These are phyloP conservation scores for Polypedilum vanderplanki DNA, from an alignment of 1,140 invertebrate genomes.

Conservation along the genomic window DNA sequence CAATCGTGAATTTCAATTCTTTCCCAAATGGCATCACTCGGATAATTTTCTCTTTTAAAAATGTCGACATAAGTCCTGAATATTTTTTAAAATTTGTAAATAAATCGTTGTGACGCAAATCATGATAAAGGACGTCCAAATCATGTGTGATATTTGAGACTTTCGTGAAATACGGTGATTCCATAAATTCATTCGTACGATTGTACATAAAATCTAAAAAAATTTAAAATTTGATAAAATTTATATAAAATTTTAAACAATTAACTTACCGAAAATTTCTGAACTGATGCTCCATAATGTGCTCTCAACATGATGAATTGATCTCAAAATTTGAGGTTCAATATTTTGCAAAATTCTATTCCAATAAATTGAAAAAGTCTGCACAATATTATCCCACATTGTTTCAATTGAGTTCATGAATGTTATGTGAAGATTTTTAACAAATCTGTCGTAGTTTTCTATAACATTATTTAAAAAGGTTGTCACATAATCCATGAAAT, in stretches of 20 bases:
- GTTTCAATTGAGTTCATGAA: constrained; percentile 67
- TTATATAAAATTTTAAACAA: background rate
- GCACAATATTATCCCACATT: constrained; percentile 57
- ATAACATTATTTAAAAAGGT: constrained; percentile 58
- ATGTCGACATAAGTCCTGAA: constrained; percentile 54
- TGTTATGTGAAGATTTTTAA: constrained; percentile 67
- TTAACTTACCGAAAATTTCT: constrained; percentile 51
- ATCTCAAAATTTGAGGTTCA: constrained; percentile 67
- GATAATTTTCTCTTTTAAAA: constrained; percentile 66
- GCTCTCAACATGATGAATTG: constrained; percentile 66
- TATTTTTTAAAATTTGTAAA: constrained; percentile 71
- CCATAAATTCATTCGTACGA: constrained; percentile 65
- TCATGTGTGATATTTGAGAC: constrained; percentile 72
- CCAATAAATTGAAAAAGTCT: constrained; percentile 59
- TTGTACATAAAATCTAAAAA: constrained; percentile 68
- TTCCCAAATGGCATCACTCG: constrained; percentile 69
- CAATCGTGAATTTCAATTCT: constrained; percentile 60
- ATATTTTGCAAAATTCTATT: constrained; percentile 59
- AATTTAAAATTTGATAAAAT: constrained; percentile 33
- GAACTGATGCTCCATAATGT: constrained; percentile 64
- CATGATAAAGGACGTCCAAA: constrained; percentile 65
- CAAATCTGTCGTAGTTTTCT: constrained; percentile 67
- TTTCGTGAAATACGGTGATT: constrained; percentile 70
- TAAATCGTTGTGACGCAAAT: constrained; percentile 63
- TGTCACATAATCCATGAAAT: constrained; percentile 60